A percentile compares a stretch with the other conserved stretches of the same genome.
Conservation (phyloP, 2,797 vertebrate genomes). For the Dromococcyx pavoninus region DNA sequence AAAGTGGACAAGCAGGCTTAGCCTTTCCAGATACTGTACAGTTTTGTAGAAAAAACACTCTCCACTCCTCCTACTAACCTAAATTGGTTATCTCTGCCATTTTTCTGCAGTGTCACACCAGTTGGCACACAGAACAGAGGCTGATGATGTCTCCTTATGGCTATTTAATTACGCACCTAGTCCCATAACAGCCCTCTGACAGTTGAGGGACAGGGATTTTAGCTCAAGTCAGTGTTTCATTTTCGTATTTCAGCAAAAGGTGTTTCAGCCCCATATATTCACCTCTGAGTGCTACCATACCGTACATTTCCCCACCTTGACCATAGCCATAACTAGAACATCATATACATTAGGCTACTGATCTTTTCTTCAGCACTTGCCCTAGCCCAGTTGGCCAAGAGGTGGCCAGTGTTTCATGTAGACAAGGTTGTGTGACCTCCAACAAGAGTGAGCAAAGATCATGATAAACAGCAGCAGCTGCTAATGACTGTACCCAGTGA, state of each 20-base stretch:
- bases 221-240: neutral
- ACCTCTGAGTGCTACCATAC: neutral
- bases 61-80: neutral
- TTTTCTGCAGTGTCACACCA: neutral
- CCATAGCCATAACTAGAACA: neutral
- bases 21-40: neutral
- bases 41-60: neutral
- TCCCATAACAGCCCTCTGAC: neutral
- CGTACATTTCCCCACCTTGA: neutral
- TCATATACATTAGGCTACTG: neutral
- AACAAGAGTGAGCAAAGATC: neutral
- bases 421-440: neutral
- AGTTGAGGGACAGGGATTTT: neutral
- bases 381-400: neutral
- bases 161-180: neutral
- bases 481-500: neutral
- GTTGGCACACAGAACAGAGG: neutral
- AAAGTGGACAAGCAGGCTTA: neutral
- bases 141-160: neutral
- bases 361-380: neutral
- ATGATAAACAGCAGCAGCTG: neutral
- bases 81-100: neutral
- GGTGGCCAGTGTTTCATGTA: neutral
- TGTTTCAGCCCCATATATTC: neutral
- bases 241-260: neutral